Evolutionary conservation across 1,140 invertebrate species (phyloP).

Genomic region (Ostrea denselamellosa): DNA sequence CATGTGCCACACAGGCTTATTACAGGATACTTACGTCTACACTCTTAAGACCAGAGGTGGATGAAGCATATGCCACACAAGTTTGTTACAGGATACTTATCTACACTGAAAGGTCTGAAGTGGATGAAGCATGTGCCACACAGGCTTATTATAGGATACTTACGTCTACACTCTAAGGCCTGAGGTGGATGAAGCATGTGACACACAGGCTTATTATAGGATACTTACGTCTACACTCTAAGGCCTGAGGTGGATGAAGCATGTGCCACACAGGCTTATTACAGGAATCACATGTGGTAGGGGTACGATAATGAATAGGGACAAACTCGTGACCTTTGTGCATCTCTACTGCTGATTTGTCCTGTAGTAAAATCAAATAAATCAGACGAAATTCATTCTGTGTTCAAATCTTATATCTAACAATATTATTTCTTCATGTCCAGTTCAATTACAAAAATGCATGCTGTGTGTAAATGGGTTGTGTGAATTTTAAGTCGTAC

Average conservation of each 20-base stretch:
- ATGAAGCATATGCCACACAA: too few species aligned
- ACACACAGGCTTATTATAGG: too few species aligned
- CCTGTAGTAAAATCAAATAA: constrained; percentile 72
- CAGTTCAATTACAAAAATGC: too few species aligned
- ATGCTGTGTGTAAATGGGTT: too few species aligned
- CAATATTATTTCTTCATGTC: neutral
- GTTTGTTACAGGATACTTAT: constrained; percentile 82
- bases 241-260: constrained; percentile 96
- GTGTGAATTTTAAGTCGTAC: neutral
- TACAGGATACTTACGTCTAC: constrained; percentile 72
- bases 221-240: constrained; percentile 94
- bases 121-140: constrained; percentile 98
- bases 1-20: constrained; percentile 86
- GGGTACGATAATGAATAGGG: constrained; percentile 97
- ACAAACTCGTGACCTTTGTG: constrained; percentile 98
- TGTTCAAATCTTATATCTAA: neutral
- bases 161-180: constrained; percentile 96
- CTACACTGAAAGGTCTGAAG: constrained; percentile 97
- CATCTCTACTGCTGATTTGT: constrained; percentile 88
- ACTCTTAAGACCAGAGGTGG: neutral
- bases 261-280: constrained; percentile 97
- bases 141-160: constrained; percentile 94
- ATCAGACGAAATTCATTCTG: neutral
- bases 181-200: too few species aligned
- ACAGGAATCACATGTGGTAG: constrained; percentile 98